Percentiles rank a stretch among this genome's conserved stretches.
These are phyloP conservation scores for Luscinia megarhynchos DNA, from an alignment of 2,797 vertebrate species.

Conservation along the genomic window DNA sequence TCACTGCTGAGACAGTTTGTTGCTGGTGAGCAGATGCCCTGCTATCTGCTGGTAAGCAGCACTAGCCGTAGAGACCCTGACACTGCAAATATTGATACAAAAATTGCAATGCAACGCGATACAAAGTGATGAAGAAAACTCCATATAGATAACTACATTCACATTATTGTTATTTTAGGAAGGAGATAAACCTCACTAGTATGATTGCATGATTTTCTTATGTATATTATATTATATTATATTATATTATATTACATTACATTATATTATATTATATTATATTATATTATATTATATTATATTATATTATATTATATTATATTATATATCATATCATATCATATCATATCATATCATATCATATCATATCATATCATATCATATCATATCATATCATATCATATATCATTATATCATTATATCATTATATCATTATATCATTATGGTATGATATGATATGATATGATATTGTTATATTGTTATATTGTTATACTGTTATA, in stretches of 20 bases:
- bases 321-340: not conserved
- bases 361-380: not conserved
- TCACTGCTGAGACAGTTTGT: not conserved
- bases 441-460: too few relatives aligned
- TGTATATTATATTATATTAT: not conserved
- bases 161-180: not conserved
- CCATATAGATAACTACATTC: not conserved
- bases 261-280: not conserved
- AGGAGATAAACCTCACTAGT: not conserved
- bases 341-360: too few relatives aligned
- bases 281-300: not conserved
- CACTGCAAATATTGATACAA: not conserved
- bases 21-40: not conserved
- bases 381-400: not conserved
- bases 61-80: not conserved
- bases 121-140: not conserved
- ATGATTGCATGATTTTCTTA: not conserved
- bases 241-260: not conserved
- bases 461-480: too few relatives aligned
- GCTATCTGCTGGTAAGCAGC: not conserved
- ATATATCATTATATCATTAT: not conserved
- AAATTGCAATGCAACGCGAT: not conserved
- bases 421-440: not conserved
- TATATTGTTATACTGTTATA: not conserved
- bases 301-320: not conserved